These are phyloP conservation scores for Diadegma fenestrale DNA, from an alignment of 2,888 invertebrate genomes.

Conservation along the genomic window DNA sequence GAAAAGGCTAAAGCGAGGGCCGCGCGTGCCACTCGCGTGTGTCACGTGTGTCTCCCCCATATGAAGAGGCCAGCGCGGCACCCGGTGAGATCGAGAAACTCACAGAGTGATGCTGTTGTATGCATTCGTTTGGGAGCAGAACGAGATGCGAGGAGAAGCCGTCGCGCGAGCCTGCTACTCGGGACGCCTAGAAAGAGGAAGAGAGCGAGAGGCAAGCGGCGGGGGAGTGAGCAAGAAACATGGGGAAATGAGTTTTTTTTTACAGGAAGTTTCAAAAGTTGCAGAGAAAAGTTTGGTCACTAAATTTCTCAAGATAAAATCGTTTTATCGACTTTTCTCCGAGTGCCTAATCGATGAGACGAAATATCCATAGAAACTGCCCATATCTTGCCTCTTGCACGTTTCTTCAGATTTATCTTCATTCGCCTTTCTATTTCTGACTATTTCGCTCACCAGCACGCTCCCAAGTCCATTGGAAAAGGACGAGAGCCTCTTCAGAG, in stretches of 20 bases:
- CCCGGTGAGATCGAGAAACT: conserved; percentile 52
- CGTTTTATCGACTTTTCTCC: not conserved
- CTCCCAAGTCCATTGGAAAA: conserved; percentile 47
- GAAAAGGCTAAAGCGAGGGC: conserved; percentile 77
- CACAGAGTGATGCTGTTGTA: conserved; percentile 37
- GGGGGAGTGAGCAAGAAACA: conserved; percentile 34
- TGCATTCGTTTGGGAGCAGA: conserved; percentile 36
- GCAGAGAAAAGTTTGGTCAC: not conserved
- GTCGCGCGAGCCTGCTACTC: conserved; percentile 28
- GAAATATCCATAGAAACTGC: not conserved
- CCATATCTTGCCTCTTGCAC: conserved; percentile 22
- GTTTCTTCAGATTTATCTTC: conserved; percentile 42
- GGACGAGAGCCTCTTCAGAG: conserved; percentile 40
- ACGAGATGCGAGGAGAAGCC: conserved; percentile 43
- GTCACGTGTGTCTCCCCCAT: conserved; percentile 79
- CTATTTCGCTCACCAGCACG: conserved; percentile 37
- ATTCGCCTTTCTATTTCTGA: conserved; percentile 9
- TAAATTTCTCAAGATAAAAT: not conserved
- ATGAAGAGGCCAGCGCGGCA: conserved; percentile 38
- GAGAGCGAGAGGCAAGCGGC: not conserved
- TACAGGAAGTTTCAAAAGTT: conserved; percentile 14
- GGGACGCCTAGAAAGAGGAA: conserved; percentile 18
- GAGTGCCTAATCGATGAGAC: not conserved
- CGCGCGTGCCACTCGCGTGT: conserved; percentile 84
- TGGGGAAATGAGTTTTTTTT: conserved; percentile 15